Conservation (phyloP, 2,113 vertebrate species). For the Microcebus lehilahytsara region DNA sequence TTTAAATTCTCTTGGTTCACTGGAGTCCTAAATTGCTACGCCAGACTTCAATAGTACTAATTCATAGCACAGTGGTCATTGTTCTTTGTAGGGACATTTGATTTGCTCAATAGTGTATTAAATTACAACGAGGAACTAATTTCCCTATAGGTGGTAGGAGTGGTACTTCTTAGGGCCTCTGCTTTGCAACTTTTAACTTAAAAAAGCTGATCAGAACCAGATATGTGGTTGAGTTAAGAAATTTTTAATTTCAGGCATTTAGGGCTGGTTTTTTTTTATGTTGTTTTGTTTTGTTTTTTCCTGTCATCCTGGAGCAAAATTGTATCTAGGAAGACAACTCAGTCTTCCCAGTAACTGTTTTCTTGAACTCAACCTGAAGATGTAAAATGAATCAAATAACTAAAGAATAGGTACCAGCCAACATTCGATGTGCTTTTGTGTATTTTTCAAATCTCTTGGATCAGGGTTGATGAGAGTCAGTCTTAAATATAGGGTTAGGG, state of each 20-base stretch:
- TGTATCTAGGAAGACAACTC: background rate
- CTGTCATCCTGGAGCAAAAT: conserved; percentile 15
- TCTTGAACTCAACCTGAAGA: background rate
- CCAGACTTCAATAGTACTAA: background rate
- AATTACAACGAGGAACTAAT: background rate
- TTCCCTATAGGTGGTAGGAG: background rate
- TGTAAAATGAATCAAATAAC: background rate
- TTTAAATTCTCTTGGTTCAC: background rate
- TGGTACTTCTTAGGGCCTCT: background rate
- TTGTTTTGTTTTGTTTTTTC: background rate
- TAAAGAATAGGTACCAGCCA: background rate
- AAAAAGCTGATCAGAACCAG: background rate
- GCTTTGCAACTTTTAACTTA: conserved; percentile 49
- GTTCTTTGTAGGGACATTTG: background rate
- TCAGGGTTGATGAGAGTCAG: background rate
- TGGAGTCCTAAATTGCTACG: background rate
- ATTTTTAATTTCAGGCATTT: conserved; percentile 34
- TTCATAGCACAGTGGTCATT: background rate
- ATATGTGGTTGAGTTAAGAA: background rate
- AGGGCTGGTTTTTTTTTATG: background rate
- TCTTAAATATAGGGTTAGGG: background rate
- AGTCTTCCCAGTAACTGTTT: background rate
- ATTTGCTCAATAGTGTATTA: background rate
- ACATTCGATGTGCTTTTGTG: background rate
- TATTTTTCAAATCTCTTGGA: background rate